A percentile compares a stretch with the other conserved stretches of the same genome.
Conservation (phyloP, 2,888 invertebrate species). For the Drosophila fulvimacula region DNA sequence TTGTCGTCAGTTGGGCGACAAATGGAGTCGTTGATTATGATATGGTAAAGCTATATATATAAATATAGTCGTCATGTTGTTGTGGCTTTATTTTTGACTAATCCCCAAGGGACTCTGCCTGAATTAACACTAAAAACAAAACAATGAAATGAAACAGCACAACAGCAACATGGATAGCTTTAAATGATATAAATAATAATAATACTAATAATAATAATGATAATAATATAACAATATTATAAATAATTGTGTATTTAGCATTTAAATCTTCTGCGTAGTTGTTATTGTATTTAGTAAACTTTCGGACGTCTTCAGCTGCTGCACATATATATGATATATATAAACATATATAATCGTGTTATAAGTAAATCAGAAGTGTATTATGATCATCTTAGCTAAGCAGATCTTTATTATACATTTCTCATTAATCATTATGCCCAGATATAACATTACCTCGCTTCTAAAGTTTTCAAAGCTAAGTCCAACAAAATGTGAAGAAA, state of each 20-base stretch:
- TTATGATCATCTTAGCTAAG: conserved; percentile 37
- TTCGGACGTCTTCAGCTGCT: conserved; percentile 37
- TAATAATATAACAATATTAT: conserved; percentile 24
- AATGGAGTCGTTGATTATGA: conserved; percentile 20
- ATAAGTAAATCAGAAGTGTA: conserved; percentile 32
- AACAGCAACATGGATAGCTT: conserved; percentile 32
- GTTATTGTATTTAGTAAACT: conserved; percentile 55
- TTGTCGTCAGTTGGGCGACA: conserved; percentile 19
- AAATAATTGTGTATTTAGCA: conserved; percentile 64
- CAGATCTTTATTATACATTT: conserved; percentile 10
- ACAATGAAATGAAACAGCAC: conserved; percentile 9
- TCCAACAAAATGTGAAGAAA: not conserved
- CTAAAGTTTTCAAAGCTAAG: conserved; percentile 16
- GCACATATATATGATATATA: not conserved
- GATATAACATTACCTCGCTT: conserved; percentile 20
- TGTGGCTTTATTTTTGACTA: conserved; percentile 37
- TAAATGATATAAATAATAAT: conserved; percentile 13
- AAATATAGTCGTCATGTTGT: conserved; percentile 23
- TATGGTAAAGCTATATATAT: conserved; percentile 27
- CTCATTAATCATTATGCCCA: not conserved
- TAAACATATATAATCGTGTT: not conserved
- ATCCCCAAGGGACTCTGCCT: conserved; percentile 45
- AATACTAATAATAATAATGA: not conserved
- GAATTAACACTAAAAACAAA: not conserved
- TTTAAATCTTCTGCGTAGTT: conserved; percentile 55